Evolutionary conservation across 2,888 invertebrate species (phyloP).

Genomic region (Creontiades dilutus): DNA sequence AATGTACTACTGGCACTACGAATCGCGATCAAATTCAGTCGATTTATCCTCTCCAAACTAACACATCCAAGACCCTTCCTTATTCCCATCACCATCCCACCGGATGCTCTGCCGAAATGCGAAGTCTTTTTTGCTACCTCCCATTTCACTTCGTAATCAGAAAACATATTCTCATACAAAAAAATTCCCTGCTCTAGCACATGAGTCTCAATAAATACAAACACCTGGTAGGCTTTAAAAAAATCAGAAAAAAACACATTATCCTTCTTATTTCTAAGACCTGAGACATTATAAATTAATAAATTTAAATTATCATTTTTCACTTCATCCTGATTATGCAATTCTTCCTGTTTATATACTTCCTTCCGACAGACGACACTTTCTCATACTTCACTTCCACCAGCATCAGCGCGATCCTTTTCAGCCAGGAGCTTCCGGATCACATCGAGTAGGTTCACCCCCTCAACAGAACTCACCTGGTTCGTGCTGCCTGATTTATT

Average conservation of each 20-base stretch:
- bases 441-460: too few species aligned
- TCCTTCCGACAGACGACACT: not conserved
- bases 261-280: not conserved
- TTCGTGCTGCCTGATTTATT: too few species aligned
- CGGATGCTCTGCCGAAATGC: not conserved
- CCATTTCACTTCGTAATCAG: not conserved
- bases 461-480: too few species aligned
- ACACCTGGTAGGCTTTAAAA: not conserved
- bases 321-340: not conserved
- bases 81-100: not conserved
- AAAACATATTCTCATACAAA: not conserved
- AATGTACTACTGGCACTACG: not conserved
- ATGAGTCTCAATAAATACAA: not conserved
- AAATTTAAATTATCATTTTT: not conserved
- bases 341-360: too few species aligned
- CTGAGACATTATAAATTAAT: not conserved
- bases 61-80: not conserved
- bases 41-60: not conserved
- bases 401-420: too few species aligned
- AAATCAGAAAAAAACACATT: conserved; percentile 8
- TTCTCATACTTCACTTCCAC: too few species aligned
- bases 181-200: not conserved
- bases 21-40: not conserved
- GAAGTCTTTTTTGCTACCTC: not conserved
- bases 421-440: too few species aligned